Base-by-base conservation (phyloP, 2,888 invertebrate species). In the Mechanitis messenoides region DNA sequence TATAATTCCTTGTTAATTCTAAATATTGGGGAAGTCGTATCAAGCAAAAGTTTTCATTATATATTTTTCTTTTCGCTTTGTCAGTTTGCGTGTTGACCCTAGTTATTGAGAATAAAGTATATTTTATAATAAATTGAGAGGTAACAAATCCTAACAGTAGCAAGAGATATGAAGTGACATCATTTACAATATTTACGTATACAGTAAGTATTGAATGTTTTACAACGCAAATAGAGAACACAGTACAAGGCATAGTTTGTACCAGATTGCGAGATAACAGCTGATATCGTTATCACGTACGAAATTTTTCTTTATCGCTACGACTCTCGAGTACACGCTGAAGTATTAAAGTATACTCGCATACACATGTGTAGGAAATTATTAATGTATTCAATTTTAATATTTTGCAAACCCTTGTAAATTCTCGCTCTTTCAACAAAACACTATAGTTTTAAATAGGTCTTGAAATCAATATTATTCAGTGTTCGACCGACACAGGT, bases 161-260 rank as follows among this genome's bases (percentile, higher is more conserved):
- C 60, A 3, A 35, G 2, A 31, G 35, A 55, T 60, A 56, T 33
- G 31, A 20, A 53, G 54, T 53, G 50, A 31, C 28, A 64, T 47
- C 55, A 45, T 53, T 56, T 60, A 56, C 63, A 64, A 64, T 64
- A 58, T 60, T 63, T 60, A 47, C 58, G 35, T 3, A 54, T 33
- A 58, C 53, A 45, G 45, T 12, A 61, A 47, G 3, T 47, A 60
- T 63, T 56, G 58, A 65, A 58, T 58, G 57, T 61, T 63, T 63
- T 60, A 58, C 46, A 20, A 53, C 56, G n/a, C 33, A 33, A 57
- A 45, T 47, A 45, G 55, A 60, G 61, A 55, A 74, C 77, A 76
- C 75, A 80, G 80, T 81, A 85, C 85, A 85, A 77, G 80, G 76
- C 79, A 80, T 81, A 80, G 72, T 76, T 74, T 81, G 83, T 83